A percentile compares a stretch with the other conserved stretches of the same genome.
These are phyloP conservation scores for Philonicus albiceps DNA, from an alignment of 2,888 invertebrate species.

Conservation along the genomic window DNA sequence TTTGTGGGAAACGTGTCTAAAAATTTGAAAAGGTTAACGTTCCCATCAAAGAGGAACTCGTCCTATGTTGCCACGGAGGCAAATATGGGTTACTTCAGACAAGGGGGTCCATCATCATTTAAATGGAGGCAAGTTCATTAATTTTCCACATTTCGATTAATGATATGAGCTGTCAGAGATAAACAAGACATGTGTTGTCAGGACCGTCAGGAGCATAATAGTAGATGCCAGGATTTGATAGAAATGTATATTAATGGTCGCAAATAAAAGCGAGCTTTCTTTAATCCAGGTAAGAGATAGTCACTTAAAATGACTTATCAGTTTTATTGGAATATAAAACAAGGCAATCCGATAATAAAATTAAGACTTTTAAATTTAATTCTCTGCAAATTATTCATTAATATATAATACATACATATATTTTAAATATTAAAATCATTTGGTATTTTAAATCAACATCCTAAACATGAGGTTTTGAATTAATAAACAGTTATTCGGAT, in stretches of 20 bases:
- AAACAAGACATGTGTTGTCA: background rate
- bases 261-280: background rate
- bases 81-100: background rate
- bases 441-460: too few relatives aligned
- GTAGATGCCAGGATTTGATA: background rate
- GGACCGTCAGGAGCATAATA: background rate
- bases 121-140: background rate
- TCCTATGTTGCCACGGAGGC: background rate
- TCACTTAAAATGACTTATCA: background rate
- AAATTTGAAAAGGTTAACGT: background rate
- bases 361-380: too few relatives aligned
- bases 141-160: background rate
- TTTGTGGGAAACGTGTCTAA: background rate
- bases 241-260: background rate
- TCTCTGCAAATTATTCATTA: too few relatives aligned
- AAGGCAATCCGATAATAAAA: background rate
- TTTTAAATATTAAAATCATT: too few relatives aligned
- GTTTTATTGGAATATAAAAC: background rate
- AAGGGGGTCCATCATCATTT: background rate
- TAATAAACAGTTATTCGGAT: too few relatives aligned
- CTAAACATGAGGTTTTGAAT: too few relatives aligned
- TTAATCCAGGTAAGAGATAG: background rate
- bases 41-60: background rate
- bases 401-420: too few relatives aligned
- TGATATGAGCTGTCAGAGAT: background rate